A percentile compares a stretch with the other conserved stretches of the same genome.
These are phyloP conservation scores for Myrmecobius fasciatus DNA, from an alignment of 2,113 vertebrate species.

Conservation along the genomic window DNA sequence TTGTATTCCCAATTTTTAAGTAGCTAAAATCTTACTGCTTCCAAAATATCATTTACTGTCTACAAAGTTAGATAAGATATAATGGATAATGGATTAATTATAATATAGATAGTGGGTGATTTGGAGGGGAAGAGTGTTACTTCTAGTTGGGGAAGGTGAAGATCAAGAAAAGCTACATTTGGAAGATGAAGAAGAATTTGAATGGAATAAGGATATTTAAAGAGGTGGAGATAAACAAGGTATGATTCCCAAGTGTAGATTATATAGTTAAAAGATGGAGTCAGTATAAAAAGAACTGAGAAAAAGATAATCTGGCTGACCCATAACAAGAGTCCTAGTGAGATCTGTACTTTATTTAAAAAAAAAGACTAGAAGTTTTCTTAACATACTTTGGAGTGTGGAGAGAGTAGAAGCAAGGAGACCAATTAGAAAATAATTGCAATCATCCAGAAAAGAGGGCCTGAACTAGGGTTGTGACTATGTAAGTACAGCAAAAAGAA, in stretches of 20 bases:
- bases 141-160: neutral
- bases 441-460: neutral
- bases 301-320: neutral
- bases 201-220: neutral
- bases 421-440: neutral
- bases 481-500: neutral
- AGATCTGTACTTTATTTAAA: neutral
- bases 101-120: neutral
- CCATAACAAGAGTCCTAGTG: neutral
- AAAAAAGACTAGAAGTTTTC: neutral
- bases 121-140: neutral
- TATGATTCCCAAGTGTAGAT: neutral
- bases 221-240: neutral
- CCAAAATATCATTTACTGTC: neutral
- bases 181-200: neutral
- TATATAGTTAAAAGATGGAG: neutral
- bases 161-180: neutral
- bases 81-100: neutral
- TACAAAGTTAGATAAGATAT: conserved; percentile 2
- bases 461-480: neutral
- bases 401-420: neutral
- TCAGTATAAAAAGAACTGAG: neutral
- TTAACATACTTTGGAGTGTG: neutral
- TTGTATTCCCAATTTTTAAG: neutral
- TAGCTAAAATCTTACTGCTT: fast-evolving